Percentiles rank a stretch among this genome's conserved stretches.
These are phyloP conservation scores for Halcyon senegalensis DNA, from an alignment of 2,113 vertebrate species.

Conservation along the genomic window DNA sequence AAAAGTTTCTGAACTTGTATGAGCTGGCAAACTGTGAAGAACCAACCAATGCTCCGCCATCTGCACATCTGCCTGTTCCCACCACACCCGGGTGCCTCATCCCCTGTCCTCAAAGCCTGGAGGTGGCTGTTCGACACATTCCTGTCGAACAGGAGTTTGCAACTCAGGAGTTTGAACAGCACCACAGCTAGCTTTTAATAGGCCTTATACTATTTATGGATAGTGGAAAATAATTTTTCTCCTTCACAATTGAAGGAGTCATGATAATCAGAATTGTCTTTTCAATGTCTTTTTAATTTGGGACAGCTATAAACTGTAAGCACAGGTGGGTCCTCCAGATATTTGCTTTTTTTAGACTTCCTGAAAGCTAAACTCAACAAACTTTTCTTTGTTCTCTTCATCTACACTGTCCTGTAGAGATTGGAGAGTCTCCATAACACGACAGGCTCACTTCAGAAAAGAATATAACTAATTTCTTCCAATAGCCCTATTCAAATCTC, in stretches of 20 bases:
- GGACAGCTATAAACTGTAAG: neutral
- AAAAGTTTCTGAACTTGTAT: constrained; percentile 51
- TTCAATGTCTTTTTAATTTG: neutral
- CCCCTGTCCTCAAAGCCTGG: neutral
- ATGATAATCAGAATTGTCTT: neutral
- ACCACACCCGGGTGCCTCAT: neutral
- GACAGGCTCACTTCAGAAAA: neutral
- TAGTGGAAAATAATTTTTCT: neutral
- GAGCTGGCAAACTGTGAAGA: constrained; percentile 49
- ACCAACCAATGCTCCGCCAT: neutral
- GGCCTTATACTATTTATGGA: neutral
- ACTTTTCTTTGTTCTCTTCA: neutral
- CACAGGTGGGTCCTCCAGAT: neutral
- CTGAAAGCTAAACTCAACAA: neutral
- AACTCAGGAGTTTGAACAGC: constrained; percentile 13
- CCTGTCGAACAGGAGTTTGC: too few relatives aligned
- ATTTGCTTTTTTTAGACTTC: neutral
- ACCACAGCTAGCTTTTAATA: constrained; percentile 1
- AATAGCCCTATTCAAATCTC: neutral
- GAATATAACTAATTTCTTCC: neutral
- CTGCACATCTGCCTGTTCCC: neutral
- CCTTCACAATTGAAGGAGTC: neutral
- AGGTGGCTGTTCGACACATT: neutral
- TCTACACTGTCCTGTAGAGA: neutral
- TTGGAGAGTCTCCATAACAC: neutral